Conservation (phyloP, 2,888 invertebrate species). For the Acanthacorydalis orientalis region DNA sequence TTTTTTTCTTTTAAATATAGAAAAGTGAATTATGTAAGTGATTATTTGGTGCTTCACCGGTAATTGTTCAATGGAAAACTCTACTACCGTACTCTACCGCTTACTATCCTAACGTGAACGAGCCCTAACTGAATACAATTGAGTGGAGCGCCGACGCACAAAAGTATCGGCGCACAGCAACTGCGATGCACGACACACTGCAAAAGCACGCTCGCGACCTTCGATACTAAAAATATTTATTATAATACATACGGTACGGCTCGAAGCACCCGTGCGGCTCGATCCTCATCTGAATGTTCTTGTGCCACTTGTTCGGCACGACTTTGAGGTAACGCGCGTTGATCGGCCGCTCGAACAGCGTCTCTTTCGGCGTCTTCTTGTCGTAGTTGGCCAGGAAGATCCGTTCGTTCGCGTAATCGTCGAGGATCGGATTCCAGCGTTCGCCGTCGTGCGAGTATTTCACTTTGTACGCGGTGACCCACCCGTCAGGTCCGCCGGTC, state of each 20-base stretch:
- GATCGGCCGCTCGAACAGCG: slow-evolving; percentile 55
- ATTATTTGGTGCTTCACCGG: no score
- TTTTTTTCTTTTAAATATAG: no score
- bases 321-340: slow-evolving; percentile 54
- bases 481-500: slow-evolving; percentile 50
- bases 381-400: slow-evolving; percentile 62
- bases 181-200: no score
- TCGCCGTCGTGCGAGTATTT: slow-evolving; percentile 54
- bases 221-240: no score
- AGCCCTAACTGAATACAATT: no score
- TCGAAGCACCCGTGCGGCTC: slow-evolving; percentile 67
- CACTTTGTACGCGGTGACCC: slow-evolving; percentile 59
- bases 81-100: no score
- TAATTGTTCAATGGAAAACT: no score
- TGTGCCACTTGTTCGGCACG: slow-evolving; percentile 54
- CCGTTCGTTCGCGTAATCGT: slow-evolving; percentile 33
- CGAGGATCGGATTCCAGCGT: slow-evolving; percentile 52
- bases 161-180: no score
- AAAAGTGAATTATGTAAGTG: no score
- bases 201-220: no score
- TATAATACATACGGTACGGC: slow-evolving; percentile 48
- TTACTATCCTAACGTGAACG: no score
- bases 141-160: no score
- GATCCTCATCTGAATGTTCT: slow-evolving; percentile 52
- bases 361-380: slow-evolving; percentile 35